These are phyloP conservation scores for Acrobasis repandana DNA, from an alignment of 2,888 invertebrate genomes.

Conservation along the genomic window DNA sequence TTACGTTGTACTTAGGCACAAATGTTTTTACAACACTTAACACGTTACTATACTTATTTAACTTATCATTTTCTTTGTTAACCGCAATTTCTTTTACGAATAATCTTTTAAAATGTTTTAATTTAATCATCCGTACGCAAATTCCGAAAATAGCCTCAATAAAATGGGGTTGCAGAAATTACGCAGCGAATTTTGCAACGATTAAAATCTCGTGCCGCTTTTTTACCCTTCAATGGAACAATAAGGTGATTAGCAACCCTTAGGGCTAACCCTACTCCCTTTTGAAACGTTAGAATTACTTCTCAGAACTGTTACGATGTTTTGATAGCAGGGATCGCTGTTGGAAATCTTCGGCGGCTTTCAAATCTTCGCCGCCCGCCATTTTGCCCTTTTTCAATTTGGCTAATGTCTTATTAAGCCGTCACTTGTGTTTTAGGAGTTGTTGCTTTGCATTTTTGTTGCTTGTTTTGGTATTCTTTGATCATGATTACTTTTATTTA, in stretches of 20 bases:
- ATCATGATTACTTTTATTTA: slow-evolving; percentile 1
- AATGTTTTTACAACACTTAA: not conserved
- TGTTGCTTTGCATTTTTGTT: slow-evolving; percentile 26
- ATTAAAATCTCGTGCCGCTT: slow-evolving; percentile 48
- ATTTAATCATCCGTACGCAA: slow-evolving; percentile 20
- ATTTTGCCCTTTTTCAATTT: slow-evolving; percentile 36
- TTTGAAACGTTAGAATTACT: slow-evolving; percentile 56
- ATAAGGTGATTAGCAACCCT: slow-evolving; percentile 64
- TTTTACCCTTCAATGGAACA: slow-evolving; percentile 49
- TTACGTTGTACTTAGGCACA: too few relatives aligned
- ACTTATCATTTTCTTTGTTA: not conserved
- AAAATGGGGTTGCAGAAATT: slow-evolving; percentile 34
- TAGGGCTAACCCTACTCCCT: slow-evolving; percentile 46
- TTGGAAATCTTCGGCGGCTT: slow-evolving; percentile 33
- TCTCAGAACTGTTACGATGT: slow-evolving; percentile 54
- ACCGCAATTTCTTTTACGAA: not conserved
- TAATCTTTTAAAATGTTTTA: not conserved
- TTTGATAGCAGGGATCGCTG: slow-evolving; percentile 52
- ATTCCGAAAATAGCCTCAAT: slow-evolving; percentile 11
- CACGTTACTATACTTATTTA: not conserved
- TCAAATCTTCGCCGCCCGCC: slow-evolving; percentile 37
- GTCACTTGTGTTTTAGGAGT: slow-evolving; percentile 40
- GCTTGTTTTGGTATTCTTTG: slow-evolving; percentile 9
- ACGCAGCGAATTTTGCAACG: slow-evolving; percentile 37
- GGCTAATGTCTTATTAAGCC: slow-evolving; percentile 42